These are phyloP conservation scores for Operophtera brumata DNA, from an alignment of 2,888 invertebrate species.

Conservation along the genomic window DNA sequence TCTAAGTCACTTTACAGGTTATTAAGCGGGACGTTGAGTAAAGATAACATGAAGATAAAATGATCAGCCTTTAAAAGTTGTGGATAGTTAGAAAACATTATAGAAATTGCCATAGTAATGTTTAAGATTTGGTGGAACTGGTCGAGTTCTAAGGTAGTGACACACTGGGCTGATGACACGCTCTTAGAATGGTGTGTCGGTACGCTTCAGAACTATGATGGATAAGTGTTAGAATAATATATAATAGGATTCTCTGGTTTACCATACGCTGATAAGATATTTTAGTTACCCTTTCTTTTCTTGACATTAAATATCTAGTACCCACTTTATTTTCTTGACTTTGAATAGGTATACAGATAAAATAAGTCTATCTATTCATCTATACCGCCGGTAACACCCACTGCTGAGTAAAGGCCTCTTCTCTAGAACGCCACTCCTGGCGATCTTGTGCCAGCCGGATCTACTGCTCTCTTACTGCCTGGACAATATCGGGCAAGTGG, in stretches of 20 bases:
- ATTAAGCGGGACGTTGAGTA: constrained; percentile 2
- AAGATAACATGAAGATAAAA: background rate
- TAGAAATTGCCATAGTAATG: background rate
- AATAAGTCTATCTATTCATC: no score
- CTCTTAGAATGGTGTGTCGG: background rate
- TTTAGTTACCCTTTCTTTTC: background rate
- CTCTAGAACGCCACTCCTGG: no score
- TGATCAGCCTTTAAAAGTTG: constrained; percentile 3
- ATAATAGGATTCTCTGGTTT: background rate
- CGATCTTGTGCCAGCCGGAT: no score
- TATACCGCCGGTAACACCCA: no score
- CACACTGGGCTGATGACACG: background rate
- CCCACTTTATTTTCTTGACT: no score
- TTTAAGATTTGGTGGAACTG: background rate
- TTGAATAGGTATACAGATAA: no score
- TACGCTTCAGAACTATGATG: constrained; percentile 1
- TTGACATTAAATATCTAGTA: no score
- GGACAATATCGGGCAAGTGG: no score
- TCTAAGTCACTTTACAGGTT: constrained; percentile 2
- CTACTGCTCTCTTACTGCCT: no score
- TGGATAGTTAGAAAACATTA: background rate
- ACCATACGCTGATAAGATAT: background rate
- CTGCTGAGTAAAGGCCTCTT: no score
- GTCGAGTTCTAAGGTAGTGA: background rate
- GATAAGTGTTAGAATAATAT: background rate